Evolutionary conservation across 2,888 invertebrate species (phyloP), one percentile per base, ranked within the genome.

Genomic region (Drosophila neutralis): DNA sequence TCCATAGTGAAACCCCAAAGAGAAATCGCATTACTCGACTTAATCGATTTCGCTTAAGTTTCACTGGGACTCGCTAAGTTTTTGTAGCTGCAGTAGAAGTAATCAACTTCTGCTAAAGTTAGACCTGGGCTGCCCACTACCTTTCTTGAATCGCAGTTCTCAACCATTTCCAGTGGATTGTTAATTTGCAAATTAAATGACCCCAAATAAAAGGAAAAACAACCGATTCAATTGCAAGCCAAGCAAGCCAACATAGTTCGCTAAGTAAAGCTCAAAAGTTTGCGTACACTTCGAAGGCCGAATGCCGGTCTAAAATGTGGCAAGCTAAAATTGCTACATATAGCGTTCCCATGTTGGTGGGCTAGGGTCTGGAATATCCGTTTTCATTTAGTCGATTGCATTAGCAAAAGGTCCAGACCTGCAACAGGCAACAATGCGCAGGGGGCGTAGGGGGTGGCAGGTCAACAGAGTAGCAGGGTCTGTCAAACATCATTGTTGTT

Each of bases 401-500:
- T 79, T 75, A 70, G 69, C 52, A 35, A 59, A 63, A 60, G 57
- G 69, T 56, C 53, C 63, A 15, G n/a, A 42, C 35, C 60, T 35
- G 45, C 31, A 36, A 24, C 49, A 21, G 58, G n/a, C 38, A 42
- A 40, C 42, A 33, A 15, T 52, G 60, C 3, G 58, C 21, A 10
- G 33, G 4, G 4, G 10, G 15, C 10, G 18, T 6, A 15, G 13
- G 29, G 21, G 24, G 18, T 7, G 10, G 11, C 33, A 40, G 33
- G 67, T 15, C 10, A 53, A 36, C 40, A 38, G 48, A 15, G 8
- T 45, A 29, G 18, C 36, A n/a, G 24, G 45, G 49, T 57, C 48
- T 52, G 60, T 63, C 73, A 76, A 80, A 71, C 80, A 75, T 79
- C 71, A 77, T 77, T 77, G 76, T 77, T 75, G 80, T 66, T 56